Base-by-base conservation (phyloP, 2,888 invertebrate genomes). In the Agonopterix heracliana region DNA sequence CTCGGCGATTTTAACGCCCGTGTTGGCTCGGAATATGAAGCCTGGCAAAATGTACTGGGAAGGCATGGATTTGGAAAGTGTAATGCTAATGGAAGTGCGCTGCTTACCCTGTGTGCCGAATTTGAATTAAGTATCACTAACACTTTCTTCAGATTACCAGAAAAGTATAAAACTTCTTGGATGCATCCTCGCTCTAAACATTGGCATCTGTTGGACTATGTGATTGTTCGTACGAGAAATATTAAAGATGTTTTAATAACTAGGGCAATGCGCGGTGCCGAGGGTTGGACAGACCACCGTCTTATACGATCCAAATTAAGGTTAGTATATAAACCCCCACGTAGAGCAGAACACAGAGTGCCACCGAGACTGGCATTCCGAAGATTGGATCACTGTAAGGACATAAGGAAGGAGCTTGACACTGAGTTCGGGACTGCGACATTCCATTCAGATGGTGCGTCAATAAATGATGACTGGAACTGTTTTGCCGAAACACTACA, bases 101-200 rank as follows among this genome's bases (percentile, higher is more conserved):
- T 55, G 2, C 46, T 56, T 4, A 44, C 42, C 26, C 42, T 59
- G 9, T 56, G 54, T 48, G 50, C 53, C 9, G 49, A 57, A 50
- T 52, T 49, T 36, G 44, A 47, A 8, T 54, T 56, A 1, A 13
- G 10, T 9, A 52, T 57, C 10, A 54, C 53, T 0, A 57, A 52
- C 11, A 53, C 11, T 0, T 50, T 38, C 14, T 53, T 53, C 42
- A 48, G 54, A 34, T 14, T 59, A 4, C 46, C 56, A 1, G 51
- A 48, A 0, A 62, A 58, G 35, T 47, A 49, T 14, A 59, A 58
- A 26, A 61, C 55, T 10, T 46, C 57, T 3, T 57, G 57, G 55
- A 56, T 59, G 55, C 60, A 63, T 40, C 57, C 56, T 7, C 36
- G 63, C 7, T 60, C 60, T 1, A 57, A 54, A 17, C 61, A 60